These are phyloP conservation scores for Chiloscyllium punctatum DNA, from an alignment of 2,797 vertebrate genomes.

Conservation along the genomic window DNA sequence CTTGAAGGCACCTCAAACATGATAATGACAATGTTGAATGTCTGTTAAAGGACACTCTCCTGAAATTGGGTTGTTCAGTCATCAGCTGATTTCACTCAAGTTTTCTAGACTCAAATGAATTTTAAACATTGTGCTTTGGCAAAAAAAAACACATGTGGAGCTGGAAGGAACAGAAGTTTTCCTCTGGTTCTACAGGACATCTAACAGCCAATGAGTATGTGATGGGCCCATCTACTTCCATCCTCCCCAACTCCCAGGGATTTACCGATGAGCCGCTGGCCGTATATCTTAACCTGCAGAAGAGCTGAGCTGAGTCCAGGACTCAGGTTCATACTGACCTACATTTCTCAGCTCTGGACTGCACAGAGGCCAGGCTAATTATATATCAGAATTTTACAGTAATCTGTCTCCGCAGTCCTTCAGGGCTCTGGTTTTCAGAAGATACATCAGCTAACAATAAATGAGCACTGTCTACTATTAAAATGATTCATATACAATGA, in stretches of 20 bases:
- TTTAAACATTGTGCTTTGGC: background rate
- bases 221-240: background rate
- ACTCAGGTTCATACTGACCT: background rate
- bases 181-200: background rate
- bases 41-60: background rate
- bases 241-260: background rate
- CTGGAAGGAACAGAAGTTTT: background rate
- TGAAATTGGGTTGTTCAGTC: background rate
- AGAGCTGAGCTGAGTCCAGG: background rate
- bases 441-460: background rate
- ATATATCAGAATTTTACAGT: background rate
- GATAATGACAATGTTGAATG: background rate
- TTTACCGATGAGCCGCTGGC: background rate
- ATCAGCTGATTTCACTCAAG: background rate
- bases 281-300: background rate
- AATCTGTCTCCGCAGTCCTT: background rate
- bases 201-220: background rate
- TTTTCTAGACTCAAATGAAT: background rate
- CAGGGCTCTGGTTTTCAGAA: background rate
- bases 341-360: background rate
- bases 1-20: background rate
- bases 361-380: background rate
- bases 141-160: background rate
- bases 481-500: background rate
- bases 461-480: background rate